Evolutionary conservation across 2,888 invertebrate genomes (phyloP).

Genomic region (Heliconius hortense): DNA sequence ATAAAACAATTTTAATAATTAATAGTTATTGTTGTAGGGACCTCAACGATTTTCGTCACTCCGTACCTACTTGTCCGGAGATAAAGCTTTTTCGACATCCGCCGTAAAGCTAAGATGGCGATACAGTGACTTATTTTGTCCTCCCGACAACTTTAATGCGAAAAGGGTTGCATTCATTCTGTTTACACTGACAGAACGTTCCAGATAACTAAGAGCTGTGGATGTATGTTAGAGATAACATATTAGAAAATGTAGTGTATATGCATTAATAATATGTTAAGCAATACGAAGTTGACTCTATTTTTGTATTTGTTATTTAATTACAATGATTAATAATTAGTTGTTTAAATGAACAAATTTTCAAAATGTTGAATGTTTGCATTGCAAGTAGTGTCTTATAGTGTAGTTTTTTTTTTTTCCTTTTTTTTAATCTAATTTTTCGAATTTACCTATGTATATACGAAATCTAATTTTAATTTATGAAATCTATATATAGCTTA

Average conservation of each 20-base stretch:
- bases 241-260: background rate
- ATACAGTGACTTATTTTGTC: conserved; percentile 57
- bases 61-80: background rate
- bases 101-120: conserved; percentile 39
- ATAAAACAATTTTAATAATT: no score
- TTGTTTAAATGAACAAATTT: no score
- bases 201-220: conserved; percentile 24
- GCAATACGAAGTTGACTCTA: no score
- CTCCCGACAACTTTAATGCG: conserved; percentile 53
- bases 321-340: no score
- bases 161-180: conserved; percentile 54
- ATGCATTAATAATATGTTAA: no score
- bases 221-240: background rate
- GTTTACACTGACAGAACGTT: conserved; percentile 43
- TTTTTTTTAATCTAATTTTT: no score
- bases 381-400: no score
- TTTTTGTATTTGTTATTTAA: background rate
- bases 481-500: no score
- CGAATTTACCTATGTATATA: no score
- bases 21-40: background rate
- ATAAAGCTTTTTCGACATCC: conserved; percentile 17
- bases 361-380: no score
- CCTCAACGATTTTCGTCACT: background rate
- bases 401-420: no score
- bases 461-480: no score